Evolutionary conservation across 2,888 invertebrate species (phyloP), one percentile per base, ranked within the genome.

Genomic region (Philaethria dido): DNA sequence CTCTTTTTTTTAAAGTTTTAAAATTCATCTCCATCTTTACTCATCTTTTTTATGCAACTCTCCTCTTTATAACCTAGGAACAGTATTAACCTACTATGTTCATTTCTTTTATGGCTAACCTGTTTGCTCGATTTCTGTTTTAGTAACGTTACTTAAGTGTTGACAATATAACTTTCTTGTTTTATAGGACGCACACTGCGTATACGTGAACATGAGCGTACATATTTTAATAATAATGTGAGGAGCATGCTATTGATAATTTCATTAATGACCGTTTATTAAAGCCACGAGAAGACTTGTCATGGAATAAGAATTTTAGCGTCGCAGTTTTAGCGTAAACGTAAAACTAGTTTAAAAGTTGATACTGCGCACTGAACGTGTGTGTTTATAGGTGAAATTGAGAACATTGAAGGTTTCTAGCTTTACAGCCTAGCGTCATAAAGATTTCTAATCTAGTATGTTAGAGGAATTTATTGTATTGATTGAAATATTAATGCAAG

Each of bases 281-380:
- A 70, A 72, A 70, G 67, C 70, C 72, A 72, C 72, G 72, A 67
- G 72, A 47, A 20, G 36, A 65, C 20, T 55, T 13, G 39, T 67
- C 66, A 60, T 67, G 25, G 22, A 14, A 50, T 33, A 62, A 65
- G 62, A 64, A 64, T 66, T 70, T 62, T 64, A 50, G 62, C 29
- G 71, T 68, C 62, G 68, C 66, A 72, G 62, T 65, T 68, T 66
- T 64, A 60, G 55, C 50, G 48, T 62, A 25, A 62, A 62, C 16
- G 45, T 33, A 45, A 47, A 63, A 72, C 72, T 20, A 47, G 69
- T 67, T 66, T 45, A 16, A 20, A n/a, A 68, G 33, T 14, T 5
- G 16, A 52, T 29, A 62, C 57, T 52, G 36, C 60, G 45, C 48
- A 44, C 33, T 42, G 8, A 52, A 52, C 5, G 52, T 44, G 22